phyloP scores from a whole-genome alignment of 2,888 invertebrate species.

The Amphipyra berbera region DNA sequence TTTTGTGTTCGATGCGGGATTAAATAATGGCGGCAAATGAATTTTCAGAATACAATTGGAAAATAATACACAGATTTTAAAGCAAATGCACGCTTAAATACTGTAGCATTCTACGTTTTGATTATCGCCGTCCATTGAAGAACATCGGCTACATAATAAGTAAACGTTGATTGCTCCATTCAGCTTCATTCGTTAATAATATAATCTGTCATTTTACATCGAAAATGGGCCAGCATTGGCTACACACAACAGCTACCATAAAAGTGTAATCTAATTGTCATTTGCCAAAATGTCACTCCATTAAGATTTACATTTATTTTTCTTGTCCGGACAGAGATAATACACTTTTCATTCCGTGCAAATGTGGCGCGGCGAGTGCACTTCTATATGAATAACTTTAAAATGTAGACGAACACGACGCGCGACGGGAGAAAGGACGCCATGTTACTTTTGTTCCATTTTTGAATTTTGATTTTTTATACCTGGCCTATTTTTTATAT shows the following conservation, averaged over 20 bases:
- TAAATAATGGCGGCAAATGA: background rate
- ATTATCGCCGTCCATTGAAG: too few species aligned
- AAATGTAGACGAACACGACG: slow-evolving; percentile 22
- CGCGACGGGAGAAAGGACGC: slow-evolving; percentile 7
- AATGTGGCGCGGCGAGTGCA: slow-evolving; percentile 43
- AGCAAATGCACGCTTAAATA: too few species aligned
- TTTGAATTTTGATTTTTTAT: slow-evolving; percentile 5
- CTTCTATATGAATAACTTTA: slow-evolving; percentile 37
- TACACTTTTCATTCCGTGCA: slow-evolving; percentile 32
- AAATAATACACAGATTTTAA: too few species aligned
- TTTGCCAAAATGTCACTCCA: slow-evolving; percentile 25
- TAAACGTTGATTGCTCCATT: too few species aligned
- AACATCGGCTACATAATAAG: too few species aligned
- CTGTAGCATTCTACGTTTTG: too few species aligned
- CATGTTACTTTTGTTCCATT: slow-evolving; percentile 23
- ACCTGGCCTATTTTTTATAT: too few species aligned
- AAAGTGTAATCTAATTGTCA: slow-evolving; percentile 3
- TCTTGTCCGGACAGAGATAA: slow-evolving; percentile 33
- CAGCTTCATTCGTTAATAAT: too few species aligned
- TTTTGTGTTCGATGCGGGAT: slow-evolving; percentile 1
- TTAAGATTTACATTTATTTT: slow-evolving; percentile 28
- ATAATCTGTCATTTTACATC: too few species aligned
- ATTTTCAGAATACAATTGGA: too few species aligned
- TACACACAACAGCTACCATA: background rate
- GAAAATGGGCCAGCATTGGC: too few species aligned